These are phyloP conservation scores for Ceratina japonica DNA, from an alignment of 1,140 invertebrate species.

Conservation along the genomic window DNA sequence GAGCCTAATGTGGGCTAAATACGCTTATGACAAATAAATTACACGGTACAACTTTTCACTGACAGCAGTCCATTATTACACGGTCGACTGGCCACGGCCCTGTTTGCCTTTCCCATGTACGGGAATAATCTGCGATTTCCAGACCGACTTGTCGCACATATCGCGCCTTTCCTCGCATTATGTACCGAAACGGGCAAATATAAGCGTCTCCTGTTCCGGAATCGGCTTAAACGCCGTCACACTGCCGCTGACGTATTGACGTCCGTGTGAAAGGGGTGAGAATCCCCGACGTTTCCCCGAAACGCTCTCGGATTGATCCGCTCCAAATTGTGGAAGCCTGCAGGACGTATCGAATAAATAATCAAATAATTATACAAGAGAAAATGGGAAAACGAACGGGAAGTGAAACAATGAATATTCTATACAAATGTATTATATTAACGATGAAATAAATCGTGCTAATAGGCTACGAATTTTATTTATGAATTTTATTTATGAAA, in stretches of 20 bases:
- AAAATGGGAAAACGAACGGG: no score
- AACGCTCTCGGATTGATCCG: neutral
- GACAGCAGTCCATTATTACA: constrained; percentile 43
- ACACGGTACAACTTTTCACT: neutral
- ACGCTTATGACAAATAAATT: constrained; percentile 35
- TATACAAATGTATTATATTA: no score
- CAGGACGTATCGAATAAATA: no score
- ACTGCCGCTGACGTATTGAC: constrained; percentile 51
- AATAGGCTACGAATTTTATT: no score
- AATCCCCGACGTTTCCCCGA: neutral
- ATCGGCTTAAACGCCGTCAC: constrained; percentile 55
- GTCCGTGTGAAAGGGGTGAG: constrained; percentile 54
- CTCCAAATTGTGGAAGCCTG: no score
- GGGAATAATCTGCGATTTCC: constrained; percentile 50
- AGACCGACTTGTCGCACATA: constrained; percentile 48
- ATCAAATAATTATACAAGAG: no score
- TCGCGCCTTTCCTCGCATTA: constrained; percentile 47
- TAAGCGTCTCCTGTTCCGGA: constrained; percentile 33
- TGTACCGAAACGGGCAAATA: constrained; percentile 57
- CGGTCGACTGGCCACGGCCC: constrained; percentile 3
- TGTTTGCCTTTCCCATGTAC: constrained; percentile 63
- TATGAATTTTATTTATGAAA: no score
- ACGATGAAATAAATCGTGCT: no score
- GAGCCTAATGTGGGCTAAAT: neutral
- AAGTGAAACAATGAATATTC: no score